These are phyloP conservation scores for Falco punctatus DNA, from an alignment of 2,113 vertebrate species.

Conservation along the genomic window DNA sequence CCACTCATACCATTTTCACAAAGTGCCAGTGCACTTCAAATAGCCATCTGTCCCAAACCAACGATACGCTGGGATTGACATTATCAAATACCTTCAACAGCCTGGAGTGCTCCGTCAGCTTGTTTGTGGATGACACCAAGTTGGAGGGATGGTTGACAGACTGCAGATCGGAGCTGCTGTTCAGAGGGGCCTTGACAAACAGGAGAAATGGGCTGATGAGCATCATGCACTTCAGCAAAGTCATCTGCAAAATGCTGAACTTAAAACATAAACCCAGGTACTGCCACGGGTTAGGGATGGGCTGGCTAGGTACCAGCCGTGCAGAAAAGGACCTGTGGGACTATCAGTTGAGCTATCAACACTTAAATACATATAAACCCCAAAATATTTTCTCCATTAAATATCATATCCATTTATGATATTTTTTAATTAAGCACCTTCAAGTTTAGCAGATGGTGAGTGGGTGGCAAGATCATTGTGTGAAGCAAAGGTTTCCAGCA, in stretches of 20 bases:
- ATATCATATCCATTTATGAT: background rate
- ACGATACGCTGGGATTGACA: background rate
- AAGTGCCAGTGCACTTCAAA: background rate
- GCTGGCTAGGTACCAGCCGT: background rate
- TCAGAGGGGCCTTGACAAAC: background rate
- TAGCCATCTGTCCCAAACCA: background rate
- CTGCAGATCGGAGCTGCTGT: background rate
- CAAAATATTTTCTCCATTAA: background rate
- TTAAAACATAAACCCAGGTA: background rate
- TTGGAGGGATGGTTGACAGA: background rate
- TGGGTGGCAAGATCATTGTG: background rate
- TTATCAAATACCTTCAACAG: background rate
- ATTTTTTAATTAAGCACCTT: background rate
- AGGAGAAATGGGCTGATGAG: background rate
- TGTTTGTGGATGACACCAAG: background rate
- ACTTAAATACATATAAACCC: background rate
- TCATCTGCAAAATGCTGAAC: background rate
- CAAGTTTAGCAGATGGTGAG: background rate
- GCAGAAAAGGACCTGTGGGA: background rate
- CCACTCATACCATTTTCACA: no score
- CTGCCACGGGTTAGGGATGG: background rate
- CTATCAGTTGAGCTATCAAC: background rate
- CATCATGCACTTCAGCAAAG: background rate
- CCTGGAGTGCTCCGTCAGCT: accelerated
- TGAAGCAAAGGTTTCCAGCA: background rate